A percentile compares a stretch with the other conserved stretches of the same genome.
Evolutionary conservation across 53 echinoderm and acorn worm species (phyloP).

Genomic region (Apostichopus leukothele): DNA sequence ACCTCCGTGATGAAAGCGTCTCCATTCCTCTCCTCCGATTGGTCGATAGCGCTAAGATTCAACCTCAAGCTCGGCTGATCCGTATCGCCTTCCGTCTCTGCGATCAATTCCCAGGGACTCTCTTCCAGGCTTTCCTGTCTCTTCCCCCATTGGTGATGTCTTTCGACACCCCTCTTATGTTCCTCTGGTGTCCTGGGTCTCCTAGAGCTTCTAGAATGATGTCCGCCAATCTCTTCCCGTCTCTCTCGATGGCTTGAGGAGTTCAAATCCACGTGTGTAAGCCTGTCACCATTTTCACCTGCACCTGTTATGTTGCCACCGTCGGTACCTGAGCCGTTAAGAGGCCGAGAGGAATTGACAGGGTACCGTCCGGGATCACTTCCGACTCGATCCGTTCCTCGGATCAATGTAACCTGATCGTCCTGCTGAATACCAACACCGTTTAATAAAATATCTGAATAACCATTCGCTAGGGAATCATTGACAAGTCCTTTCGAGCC

Average conservation of each 20-base stretch:
- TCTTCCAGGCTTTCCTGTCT: conserved; percentile 21
- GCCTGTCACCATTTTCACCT: too few species aligned
- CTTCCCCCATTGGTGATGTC: conserved; percentile 66
- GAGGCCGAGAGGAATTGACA: too few species aligned
- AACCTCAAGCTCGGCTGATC: background rate
- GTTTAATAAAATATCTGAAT: background rate
- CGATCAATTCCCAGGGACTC: background rate
- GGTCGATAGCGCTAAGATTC: background rate
- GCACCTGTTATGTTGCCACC: too few species aligned
- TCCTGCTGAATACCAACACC: too few species aligned
- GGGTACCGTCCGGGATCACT: too few species aligned
- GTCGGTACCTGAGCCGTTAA: too few species aligned
- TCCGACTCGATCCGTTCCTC: too few species aligned
- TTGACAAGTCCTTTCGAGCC: background rate
- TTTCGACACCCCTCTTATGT: conserved; percentile 64
- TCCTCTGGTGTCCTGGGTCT: conserved; percentile 71
- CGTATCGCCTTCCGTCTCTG: background rate
- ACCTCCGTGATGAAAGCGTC: conserved; percentile 21
- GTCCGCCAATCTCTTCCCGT: background rate
- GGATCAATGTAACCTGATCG: too few species aligned
- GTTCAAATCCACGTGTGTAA: too few species aligned
- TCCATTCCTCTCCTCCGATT: background rate
- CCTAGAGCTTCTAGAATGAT: conserved; percentile 24
- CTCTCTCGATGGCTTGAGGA: too few species aligned
- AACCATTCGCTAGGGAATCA: background rate